These are phyloP conservation scores for Turnix velox DNA, from an alignment of 2,113 vertebrate genomes.

Conservation along the genomic window DNA sequence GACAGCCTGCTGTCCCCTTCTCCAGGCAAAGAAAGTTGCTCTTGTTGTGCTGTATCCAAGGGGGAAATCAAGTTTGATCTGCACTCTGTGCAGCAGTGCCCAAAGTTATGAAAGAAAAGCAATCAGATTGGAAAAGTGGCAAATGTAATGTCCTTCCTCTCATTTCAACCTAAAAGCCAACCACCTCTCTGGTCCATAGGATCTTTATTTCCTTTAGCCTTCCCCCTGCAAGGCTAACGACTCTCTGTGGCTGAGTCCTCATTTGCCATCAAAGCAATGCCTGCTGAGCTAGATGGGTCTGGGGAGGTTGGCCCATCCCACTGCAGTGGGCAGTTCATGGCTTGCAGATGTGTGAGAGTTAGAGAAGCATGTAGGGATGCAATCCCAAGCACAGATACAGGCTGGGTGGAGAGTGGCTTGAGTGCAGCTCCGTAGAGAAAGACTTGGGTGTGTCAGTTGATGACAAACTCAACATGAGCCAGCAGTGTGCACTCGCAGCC, in stretches of 20 bases:
- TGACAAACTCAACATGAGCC: too few species aligned
- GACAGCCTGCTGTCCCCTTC: background rate
- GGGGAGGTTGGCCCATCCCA: background rate
- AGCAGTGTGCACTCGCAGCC: too few species aligned
- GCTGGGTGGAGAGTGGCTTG: too few species aligned
- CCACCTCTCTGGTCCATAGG: too few species aligned
- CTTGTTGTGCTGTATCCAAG: background rate
- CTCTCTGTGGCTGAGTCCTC: background rate
- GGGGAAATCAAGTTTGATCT: background rate
- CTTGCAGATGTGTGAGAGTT: background rate
- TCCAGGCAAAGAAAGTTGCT: background rate
- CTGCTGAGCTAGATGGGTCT: background rate
- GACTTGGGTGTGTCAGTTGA: too few species aligned
- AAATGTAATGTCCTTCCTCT: background rate
- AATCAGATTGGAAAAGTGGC: background rate
- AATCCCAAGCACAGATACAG: too few species aligned
- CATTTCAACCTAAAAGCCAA: background rate
- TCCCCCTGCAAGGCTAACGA: background rate
- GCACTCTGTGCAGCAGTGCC: background rate
- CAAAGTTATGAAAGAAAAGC: background rate
- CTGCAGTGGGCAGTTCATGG: background rate
- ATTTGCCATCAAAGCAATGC: background rate
- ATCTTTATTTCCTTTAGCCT: background rate
- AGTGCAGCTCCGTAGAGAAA: too few species aligned
- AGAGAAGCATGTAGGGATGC: background rate